phyloP scores from a whole-genome alignment of 1,140 invertebrate species.

The Tetramorium alpestre region DNA sequence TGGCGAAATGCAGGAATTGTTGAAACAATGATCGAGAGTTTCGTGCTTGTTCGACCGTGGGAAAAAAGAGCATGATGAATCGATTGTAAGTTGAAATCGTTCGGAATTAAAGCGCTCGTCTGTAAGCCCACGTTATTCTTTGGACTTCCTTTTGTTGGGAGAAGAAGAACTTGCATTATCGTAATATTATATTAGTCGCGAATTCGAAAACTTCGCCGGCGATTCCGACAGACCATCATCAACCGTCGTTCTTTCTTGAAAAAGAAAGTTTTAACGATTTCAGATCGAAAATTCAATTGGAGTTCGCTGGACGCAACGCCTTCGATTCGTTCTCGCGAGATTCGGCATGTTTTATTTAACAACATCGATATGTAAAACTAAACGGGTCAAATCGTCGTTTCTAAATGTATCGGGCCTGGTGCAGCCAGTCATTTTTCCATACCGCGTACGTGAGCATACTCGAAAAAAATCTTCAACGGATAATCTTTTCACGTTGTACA shows the following conservation, averaged over 20 bases:
- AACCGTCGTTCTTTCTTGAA: not conserved
- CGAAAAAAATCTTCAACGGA: not conserved
- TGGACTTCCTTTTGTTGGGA: not conserved
- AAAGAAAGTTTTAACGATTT: slow-evolving; percentile 32
- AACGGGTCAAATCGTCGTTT: slow-evolving; percentile 1
- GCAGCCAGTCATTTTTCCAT: not conserved
- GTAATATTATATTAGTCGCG: slow-evolving; percentile 40
- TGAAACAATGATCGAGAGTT: slow-evolving; percentile 37
- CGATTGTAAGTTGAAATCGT: slow-evolving; percentile 24
- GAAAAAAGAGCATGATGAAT: slow-evolving; percentile 22
- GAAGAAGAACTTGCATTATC: not conserved
- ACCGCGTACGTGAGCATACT: not conserved
- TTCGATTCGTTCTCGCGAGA: slow-evolving; percentile 19
- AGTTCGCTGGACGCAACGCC: not conserved
- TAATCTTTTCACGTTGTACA: not conserved
- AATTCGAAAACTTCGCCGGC: slow-evolving; percentile 12
- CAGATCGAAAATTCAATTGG: not conserved
- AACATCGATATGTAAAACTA: not conserved
- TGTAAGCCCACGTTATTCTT: slow-evolving; percentile 17
- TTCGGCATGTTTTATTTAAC: slow-evolving; percentile 18
- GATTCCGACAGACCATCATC: not conserved
- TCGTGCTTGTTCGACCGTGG: not conserved
- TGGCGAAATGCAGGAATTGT: slow-evolving; percentile 22
- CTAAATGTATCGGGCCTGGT: not conserved
- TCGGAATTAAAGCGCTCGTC: slow-evolving; percentile 15